These are phyloP conservation scores for Muscidifurax raptorellus DNA, from an alignment of 1,140 invertebrate species.

Conservation along the genomic window DNA sequence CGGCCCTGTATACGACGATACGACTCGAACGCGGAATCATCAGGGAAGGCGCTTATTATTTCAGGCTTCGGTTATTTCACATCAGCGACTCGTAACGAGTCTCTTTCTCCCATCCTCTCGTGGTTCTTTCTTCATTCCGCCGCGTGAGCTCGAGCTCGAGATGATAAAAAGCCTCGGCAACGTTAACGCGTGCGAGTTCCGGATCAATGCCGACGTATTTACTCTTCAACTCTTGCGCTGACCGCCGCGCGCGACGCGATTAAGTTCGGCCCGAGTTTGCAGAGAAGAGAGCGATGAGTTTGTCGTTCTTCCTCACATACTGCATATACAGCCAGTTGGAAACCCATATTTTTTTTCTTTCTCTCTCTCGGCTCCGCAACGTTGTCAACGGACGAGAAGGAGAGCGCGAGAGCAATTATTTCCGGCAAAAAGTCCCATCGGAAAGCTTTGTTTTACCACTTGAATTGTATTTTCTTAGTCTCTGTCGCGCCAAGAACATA, in stretches of 20 bases:
- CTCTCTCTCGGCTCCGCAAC: not conserved
- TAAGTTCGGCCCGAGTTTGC: not conserved
- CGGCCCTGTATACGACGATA: not conserved
- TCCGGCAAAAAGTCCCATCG: slow-evolving; percentile 17
- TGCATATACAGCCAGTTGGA: too few species aligned
- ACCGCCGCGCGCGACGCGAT: not conserved
- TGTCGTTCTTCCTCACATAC: not conserved
- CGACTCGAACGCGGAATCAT: slow-evolving; percentile 64
- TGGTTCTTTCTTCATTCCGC: not conserved
- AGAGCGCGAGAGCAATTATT: slow-evolving; percentile 20
- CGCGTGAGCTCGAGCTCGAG: not conserved
- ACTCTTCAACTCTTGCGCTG: not conserved
- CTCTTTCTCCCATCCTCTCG: not conserved
- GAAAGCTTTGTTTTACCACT: slow-evolving; percentile 21
- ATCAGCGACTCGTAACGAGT: slow-evolving; percentile 13
- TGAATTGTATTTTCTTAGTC: slow-evolving; percentile 20
- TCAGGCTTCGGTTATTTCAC: slow-evolving; percentile 64
- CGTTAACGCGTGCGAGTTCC: not conserved
- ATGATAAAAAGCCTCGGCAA: not conserved
- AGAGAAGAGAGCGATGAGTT: not conserved
- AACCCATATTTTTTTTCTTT: not conserved
- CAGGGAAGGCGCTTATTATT: slow-evolving; percentile 67
- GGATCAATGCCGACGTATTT: not conserved
- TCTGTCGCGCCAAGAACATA: not conserved
- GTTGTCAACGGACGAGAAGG: not conserved